A percentile compares a stretch with the other conserved stretches of the same genome.
These are phyloP conservation scores for Drosophila affinis DNA, from an alignment of 2,888 invertebrate genomes.

Conservation along the genomic window DNA sequence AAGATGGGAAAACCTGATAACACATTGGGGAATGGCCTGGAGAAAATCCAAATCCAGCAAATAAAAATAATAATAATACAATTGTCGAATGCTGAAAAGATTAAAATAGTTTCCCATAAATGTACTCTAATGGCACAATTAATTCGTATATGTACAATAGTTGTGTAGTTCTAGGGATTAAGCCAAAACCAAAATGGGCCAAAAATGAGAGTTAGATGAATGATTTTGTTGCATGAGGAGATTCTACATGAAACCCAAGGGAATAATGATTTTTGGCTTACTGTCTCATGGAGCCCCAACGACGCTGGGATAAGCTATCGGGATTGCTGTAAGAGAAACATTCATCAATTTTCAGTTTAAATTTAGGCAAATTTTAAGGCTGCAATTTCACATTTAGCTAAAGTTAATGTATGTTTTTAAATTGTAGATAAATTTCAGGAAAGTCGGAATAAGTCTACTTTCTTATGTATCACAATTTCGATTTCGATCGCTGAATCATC, in stretches of 20 bases:
- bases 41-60: slow-evolving; percentile 10
- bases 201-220: slow-evolving; percentile 36
- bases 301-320: slow-evolving; percentile 86
- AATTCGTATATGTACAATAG: slow-evolving; percentile 10
- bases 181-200: slow-evolving; percentile 52
- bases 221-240: not conserved
- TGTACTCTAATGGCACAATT: not conserved
- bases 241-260: slow-evolving; percentile 39
- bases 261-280: slow-evolving; percentile 81
- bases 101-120: not conserved
- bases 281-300: slow-evolving; percentile 88
- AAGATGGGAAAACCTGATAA: slow-evolving; percentile 23
- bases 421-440: slow-evolving; percentile 26
- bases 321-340: slow-evolving; percentile 85
- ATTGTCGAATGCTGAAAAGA: not conserved
- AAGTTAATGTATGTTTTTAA: slow-evolving; percentile 52
- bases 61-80: not conserved
- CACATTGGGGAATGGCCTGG: slow-evolving; percentile 5
- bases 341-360: slow-evolving; percentile 14
- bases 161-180: slow-evolving; percentile 20
- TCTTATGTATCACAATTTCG: too few species aligned
- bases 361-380: not conserved
- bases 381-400: not conserved
- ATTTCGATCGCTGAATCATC: too few species aligned
- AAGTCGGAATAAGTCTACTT: too few species aligned